These are phyloP conservation scores for Trichopoda pennipes DNA, from an alignment of 2,888 invertebrate genomes.

Conservation along the genomic window DNA sequence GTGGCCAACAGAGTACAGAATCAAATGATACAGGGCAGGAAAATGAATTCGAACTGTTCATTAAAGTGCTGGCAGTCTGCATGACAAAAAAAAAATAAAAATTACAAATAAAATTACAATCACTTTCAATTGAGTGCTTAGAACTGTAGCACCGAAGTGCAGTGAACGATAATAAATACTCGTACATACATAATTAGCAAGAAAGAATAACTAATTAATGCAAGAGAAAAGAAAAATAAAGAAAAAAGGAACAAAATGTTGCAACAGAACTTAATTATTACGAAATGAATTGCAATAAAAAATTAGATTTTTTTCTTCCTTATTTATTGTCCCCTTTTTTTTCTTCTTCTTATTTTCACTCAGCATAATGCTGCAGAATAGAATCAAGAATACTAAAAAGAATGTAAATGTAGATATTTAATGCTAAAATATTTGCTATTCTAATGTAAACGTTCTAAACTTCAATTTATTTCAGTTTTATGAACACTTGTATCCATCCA, in stretches of 20 bases:
- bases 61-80: slow-evolving; percentile 39
- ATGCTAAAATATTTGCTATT: too few species aligned
- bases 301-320: too few species aligned
- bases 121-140: slow-evolving; percentile 8
- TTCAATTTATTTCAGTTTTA: too few species aligned
- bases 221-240: slow-evolving; percentile 2
- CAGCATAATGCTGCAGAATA: not conserved
- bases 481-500: too few species aligned
- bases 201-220: not conserved
- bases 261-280: slow-evolving; percentile 31
- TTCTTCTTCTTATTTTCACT: not conserved
- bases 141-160: slow-evolving; percentile 7
- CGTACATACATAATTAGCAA: not conserved
- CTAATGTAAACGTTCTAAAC: too few species aligned
- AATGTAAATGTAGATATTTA: too few species aligned
- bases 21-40: slow-evolving; percentile 87
- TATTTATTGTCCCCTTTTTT: not conserved
- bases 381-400: not conserved
- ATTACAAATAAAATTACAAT: slow-evolving; percentile 1
- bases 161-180: slow-evolving; percentile 32
- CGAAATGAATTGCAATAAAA: slow-evolving; percentile 30
- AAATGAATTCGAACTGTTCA: slow-evolving; percentile 15
- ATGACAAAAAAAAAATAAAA: slow-evolving; percentile 27
- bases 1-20: slow-evolving; percentile 91
- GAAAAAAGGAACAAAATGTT: slow-evolving; percentile 4